phyloP scores from a whole-genome alignment of 2,888 invertebrate species.

The Lasioglossum marginatum region DNA sequence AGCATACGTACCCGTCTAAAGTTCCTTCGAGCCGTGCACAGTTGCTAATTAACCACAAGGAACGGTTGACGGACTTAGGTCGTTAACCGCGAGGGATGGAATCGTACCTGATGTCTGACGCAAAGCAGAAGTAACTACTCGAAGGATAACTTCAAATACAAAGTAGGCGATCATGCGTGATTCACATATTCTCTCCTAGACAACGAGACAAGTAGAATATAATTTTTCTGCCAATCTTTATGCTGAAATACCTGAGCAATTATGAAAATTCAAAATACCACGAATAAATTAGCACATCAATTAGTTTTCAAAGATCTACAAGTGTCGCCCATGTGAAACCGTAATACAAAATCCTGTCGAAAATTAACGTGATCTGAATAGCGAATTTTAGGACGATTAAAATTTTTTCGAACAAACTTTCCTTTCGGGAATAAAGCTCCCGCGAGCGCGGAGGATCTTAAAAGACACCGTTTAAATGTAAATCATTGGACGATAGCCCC shows the following conservation, averaged over 20 bases:
- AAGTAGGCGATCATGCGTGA: neutral
- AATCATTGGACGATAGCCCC: constrained; percentile 40
- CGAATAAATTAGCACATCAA: neutral
- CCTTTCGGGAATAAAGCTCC: neutral
- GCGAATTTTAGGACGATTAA: neutral
- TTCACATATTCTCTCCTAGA: neutral
- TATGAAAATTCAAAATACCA: neutral
- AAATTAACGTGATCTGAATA: neutral
- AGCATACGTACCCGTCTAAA: constrained; percentile 14
- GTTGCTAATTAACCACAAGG: constrained; percentile 49
- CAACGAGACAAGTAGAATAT: neutral
- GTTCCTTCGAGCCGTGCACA: constrained; percentile 28
- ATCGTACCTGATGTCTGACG: neutral
- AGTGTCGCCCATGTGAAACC: neutral
- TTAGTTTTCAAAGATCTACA: neutral
- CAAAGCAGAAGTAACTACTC: neutral
- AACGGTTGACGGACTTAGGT: neutral
- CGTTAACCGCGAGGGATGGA: neutral
- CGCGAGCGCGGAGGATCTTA: constrained; percentile 12
- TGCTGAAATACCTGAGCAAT: neutral
- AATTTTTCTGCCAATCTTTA: neutral
- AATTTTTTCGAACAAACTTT: neutral
- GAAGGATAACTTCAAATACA: neutral
- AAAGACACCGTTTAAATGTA: constrained; percentile 47
- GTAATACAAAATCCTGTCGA: neutral